Base-by-base conservation (phyloP, 1,140 invertebrate species). In the Lamellibrachia luymesi region DNA sequence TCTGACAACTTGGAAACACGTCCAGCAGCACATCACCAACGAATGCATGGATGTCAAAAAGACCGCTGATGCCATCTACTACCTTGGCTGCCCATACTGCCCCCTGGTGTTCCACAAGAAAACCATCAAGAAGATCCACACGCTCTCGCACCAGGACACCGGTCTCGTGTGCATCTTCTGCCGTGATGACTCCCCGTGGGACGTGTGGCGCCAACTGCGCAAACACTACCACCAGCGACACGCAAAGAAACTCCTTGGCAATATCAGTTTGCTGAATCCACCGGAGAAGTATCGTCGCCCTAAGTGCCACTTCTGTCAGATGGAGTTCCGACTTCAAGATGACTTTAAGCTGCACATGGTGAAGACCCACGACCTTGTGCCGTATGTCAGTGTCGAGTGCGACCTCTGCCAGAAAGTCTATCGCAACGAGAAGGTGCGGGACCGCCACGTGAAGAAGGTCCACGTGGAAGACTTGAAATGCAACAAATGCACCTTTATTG, bases 31-130 rank as follows among this genome's bases (percentile, higher is more conserved):
- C 52, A 22, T 92, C 7, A 51, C 49, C 7, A n/a, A 64, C 50
- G 51, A 51, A 27, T 91, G 92, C 50, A 89, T 22, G 27, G 80
- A 89, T 17, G 38, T 50, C 8, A 90, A 49, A n/a, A 93, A 89
- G 90, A 92, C 22, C 50, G 91, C 50, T 51, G 64, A 80, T 17
- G 64, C 64, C 64, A 80, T 22, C 64, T 80, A 80, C 64, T 80
- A 91, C 56, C 50, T 94, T 50, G 93, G 93, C 51, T 94, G 93
- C 92, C 93, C 93, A 17, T 94, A 94, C 51, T 94, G 93, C 92
- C 50, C 92, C n/a, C 92, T 93, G 49, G 93, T 94, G 8, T 94
- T 94, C 92, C 93, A 94, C 50, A 94, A 93, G 80, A 93, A 92
- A 56, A 94, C 89, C 80, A 93, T 94, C 2, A 51, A 92, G n/a